Evolutionary conservation across 2,888 invertebrate species (phyloP).

Genomic region (Steromphala cineraria): DNA sequence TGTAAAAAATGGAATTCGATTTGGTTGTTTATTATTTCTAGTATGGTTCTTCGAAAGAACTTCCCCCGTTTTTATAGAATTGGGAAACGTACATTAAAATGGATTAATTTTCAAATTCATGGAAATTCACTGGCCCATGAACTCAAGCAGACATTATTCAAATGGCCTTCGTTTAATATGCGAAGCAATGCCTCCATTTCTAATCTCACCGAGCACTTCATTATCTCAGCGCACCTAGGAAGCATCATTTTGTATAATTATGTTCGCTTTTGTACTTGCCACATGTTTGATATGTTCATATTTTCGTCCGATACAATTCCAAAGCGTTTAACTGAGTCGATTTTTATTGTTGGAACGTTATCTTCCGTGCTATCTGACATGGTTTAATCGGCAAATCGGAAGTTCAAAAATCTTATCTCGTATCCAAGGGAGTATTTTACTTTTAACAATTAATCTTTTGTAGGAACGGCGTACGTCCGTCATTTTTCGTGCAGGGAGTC

Average conservation of each 20-base stretch:
- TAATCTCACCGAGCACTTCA: neutral
- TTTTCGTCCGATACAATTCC: neutral
- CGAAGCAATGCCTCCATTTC: neutral
- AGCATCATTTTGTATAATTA: neutral
- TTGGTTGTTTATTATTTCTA: too few relatives aligned
- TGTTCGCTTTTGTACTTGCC: neutral
- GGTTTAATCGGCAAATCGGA: neutral
- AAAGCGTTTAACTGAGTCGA: neutral
- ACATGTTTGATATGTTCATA: neutral
- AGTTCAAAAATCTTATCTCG: slow-evolving; percentile 15
- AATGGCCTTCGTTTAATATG: too few relatives aligned
- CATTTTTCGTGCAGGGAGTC: neutral
- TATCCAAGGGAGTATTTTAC: neutral
- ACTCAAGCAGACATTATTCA: too few relatives aligned
- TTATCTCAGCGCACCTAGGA: neutral
- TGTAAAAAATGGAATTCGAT: too few relatives aligned
- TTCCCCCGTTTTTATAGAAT: too few relatives aligned
- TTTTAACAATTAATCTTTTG: neutral
- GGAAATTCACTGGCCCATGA: too few relatives aligned
- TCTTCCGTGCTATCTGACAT: neutral
- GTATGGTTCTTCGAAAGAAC: too few relatives aligned
- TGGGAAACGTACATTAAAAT: too few relatives aligned
- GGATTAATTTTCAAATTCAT: too few relatives aligned
- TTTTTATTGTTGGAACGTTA: neutral
- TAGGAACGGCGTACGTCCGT: neutral